Conservation (phyloP, 2,113 vertebrate genomes). For the Corythaeola cristata region DNA sequence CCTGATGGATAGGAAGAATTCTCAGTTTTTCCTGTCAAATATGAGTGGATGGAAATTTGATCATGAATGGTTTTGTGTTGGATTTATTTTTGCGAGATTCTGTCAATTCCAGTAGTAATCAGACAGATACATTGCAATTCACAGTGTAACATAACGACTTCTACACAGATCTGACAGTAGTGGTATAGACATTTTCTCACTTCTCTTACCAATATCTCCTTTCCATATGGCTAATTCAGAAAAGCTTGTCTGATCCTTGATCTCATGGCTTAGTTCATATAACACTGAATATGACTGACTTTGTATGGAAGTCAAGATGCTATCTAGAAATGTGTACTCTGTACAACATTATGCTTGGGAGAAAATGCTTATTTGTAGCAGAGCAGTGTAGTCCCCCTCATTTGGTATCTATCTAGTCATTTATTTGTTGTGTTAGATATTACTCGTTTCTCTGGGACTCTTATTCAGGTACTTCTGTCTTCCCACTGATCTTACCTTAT, state of each 20-base stretch:
- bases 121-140: not conserved
- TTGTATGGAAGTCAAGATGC: not conserved
- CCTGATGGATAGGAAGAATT: not conserved
- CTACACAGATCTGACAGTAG: not conserved
- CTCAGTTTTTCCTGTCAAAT: not conserved
- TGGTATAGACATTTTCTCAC: not conserved
- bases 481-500: not conserved
- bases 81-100: not conserved
- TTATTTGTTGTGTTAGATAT: not conserved
- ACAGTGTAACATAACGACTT: not conserved
- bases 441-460: not conserved
- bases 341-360: not conserved
- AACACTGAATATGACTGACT: not conserved
- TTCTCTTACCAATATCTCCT: not conserved
- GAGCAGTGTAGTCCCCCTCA: not conserved
- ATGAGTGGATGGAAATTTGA: not conserved
- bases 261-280: not conserved
- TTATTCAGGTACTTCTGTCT: not conserved
- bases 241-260: not conserved
- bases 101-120: not conserved
- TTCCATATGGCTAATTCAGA: not conserved
- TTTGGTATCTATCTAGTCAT: not conserved
- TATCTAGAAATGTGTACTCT: not conserved
- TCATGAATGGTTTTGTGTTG: not conserved
- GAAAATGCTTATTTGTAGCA: not conserved